phyloP scores from a whole-genome alignment of 2,113 vertebrate genomes.

The Equus przewalskii region DNA sequence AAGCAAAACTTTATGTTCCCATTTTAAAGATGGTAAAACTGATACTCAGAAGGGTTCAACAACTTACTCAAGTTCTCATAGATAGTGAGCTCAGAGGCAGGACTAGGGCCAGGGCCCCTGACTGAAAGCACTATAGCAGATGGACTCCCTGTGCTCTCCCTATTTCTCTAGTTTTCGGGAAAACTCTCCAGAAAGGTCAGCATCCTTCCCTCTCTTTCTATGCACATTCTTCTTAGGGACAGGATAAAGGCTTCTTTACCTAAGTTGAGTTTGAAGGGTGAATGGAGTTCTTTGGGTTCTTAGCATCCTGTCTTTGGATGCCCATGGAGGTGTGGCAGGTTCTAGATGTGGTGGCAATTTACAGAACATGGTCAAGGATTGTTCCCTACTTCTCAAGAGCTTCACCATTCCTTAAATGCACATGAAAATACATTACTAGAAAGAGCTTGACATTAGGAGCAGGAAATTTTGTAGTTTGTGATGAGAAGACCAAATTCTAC shows the following conservation, averaged over 20 bases:
- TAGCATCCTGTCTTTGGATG: not conserved
- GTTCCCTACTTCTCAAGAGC: not conserved
- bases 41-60: not conserved
- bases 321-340: not conserved
- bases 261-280: not conserved
- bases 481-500: not conserved
- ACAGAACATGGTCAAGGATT: not conserved
- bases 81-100: not conserved
- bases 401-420: not conserved
- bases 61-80: not conserved
- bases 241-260: not conserved
- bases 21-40: not conserved
- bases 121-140: accelerated
- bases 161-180: not conserved
- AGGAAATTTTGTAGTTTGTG: not conserved
- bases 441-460: not conserved
- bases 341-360: not conserved
- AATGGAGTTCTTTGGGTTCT: not conserved
- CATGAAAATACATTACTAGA: not conserved
- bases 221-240: not conserved
- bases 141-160: not conserved
- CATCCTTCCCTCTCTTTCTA: not conserved
- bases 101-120: not conserved
- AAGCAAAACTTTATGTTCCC: not conserved
- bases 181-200: not conserved